phyloP scores from a whole-genome alignment of 2,888 invertebrate genomes.

The Synergus japonicus region DNA sequence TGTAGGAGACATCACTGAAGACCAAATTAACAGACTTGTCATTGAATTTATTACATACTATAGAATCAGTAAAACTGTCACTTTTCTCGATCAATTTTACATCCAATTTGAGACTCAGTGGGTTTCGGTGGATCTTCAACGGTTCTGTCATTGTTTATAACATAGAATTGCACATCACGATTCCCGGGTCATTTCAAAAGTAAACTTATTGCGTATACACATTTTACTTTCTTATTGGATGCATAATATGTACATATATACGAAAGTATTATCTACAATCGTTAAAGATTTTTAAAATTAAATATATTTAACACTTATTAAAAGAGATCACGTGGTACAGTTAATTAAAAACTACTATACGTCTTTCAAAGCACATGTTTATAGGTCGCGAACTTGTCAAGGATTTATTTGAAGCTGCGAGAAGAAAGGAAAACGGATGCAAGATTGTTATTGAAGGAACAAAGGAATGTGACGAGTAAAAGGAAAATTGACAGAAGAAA shows the following conservation, averaged over 20 bases:
- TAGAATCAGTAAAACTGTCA: neutral
- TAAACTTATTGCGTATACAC: neutral
- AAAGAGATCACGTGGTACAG: neutral
- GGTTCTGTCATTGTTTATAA: conserved; percentile 15
- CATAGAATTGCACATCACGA: conserved; percentile 9
- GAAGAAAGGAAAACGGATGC: neutral
- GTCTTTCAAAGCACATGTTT: neutral
- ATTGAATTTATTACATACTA: neutral
- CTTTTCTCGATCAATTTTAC: neutral
- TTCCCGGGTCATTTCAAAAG: conserved; percentile 6
- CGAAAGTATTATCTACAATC: neutral
- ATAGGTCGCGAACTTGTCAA: neutral
- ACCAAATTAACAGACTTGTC: conserved; percentile 32
- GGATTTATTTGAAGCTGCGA: neutral
- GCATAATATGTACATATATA: neutral
- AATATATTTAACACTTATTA: neutral
- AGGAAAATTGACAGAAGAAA: neutral
- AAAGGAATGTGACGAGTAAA: neutral
- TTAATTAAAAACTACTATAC: neutral
- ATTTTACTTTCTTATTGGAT: neutral
- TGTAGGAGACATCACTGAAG: conserved; percentile 24
- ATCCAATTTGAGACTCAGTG: conserved; percentile 31
- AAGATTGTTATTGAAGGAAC: neutral
- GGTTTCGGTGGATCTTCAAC: conserved; percentile 9
- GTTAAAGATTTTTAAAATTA: neutral